Percentiles rank a stretch among this genome's conserved stretches.
Conservation (phyloP, 2,113 vertebrate genomes). For the Leptodactylus fuscus region DNA sequence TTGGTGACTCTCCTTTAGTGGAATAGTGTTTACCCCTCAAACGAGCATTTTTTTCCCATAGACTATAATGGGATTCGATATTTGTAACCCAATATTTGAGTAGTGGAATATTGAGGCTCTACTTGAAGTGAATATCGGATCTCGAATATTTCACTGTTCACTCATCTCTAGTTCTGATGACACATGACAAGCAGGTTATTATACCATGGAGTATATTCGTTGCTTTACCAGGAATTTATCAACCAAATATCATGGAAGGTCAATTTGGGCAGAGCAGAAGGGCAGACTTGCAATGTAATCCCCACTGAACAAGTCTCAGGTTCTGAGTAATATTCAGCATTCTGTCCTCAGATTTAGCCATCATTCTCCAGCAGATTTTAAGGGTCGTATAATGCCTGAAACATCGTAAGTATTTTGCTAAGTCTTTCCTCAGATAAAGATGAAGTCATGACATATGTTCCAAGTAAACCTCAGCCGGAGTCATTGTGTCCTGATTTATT, state of each 20-base stretch:
- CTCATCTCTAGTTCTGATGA: no score
- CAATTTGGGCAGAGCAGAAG: background rate
- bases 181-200: no score
- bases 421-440: constrained; percentile 63
- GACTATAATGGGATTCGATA: no score
- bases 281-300: background rate
- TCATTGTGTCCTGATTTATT: constrained; percentile 83
- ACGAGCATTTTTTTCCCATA: no score
- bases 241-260: background rate
- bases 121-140: no score
- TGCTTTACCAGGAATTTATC: no score
- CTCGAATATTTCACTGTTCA: no score
- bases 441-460: constrained; percentile 82
- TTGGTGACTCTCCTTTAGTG: no score
- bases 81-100: no score
- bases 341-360: background rate
- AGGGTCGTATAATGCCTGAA: background rate
- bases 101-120: no score
- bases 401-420: constrained; percentile 19
- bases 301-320: background rate
- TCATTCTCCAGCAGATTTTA: constrained; percentile 7
- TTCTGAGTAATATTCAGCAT: background rate
- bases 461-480: constrained; percentile 76
- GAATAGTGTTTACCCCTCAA: no score
- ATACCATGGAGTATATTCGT: no score